A percentile compares a stretch with the other conserved stretches of the same genome.
phyloP scores from a whole-genome alignment of 2,797 vertebrate species.

The Euthynnus affinis region DNA sequence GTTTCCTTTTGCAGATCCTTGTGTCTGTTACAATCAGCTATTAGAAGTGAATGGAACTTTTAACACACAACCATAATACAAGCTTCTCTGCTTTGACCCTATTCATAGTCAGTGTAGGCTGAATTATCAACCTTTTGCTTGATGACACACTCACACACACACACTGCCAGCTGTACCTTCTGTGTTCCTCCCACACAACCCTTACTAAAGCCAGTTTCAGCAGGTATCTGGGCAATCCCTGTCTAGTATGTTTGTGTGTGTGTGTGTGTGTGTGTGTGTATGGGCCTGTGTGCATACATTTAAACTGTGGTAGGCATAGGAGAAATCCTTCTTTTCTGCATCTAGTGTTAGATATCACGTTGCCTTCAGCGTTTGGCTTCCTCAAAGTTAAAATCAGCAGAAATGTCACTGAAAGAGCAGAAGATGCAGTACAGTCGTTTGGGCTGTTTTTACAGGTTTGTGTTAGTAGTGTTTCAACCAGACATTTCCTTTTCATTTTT shows the following conservation, averaged over 20 bases:
- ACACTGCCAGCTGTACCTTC: slow-evolving; percentile 58
- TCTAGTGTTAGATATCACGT: background rate
- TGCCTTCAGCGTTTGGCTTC: background rate
- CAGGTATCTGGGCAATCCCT: slow-evolving; percentile 72
- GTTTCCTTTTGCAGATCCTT: background rate
- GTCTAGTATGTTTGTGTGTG: slow-evolving; percentile 39
- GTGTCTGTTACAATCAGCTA: slow-evolving; percentile 26
- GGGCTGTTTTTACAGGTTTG: too few relatives aligned
- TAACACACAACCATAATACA: slow-evolving; percentile 39
- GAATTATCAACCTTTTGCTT: slow-evolving; percentile 57
- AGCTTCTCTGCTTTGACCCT: slow-evolving; percentile 60
- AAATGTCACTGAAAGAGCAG: background rate
- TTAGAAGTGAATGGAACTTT: slow-evolving; percentile 61
- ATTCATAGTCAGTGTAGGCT: slow-evolving; percentile 61
- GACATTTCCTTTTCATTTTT: background rate
- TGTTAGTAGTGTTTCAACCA: background rate
- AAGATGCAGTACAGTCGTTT: too few relatives aligned
- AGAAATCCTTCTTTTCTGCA: slow-evolving; percentile 30
- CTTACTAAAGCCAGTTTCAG: slow-evolving; percentile 72
- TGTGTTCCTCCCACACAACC: slow-evolving; percentile 68
- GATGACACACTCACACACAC: slow-evolving; percentile 37
- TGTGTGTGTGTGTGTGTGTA: slow-evolving; percentile 26
- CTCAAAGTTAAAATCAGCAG: background rate
- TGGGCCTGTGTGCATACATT: slow-evolving; percentile 23
- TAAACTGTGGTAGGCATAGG: slow-evolving; percentile 12